Base-by-base conservation (phyloP, 2,888 invertebrate genomes). In the Polydrusus cervinus region DNA sequence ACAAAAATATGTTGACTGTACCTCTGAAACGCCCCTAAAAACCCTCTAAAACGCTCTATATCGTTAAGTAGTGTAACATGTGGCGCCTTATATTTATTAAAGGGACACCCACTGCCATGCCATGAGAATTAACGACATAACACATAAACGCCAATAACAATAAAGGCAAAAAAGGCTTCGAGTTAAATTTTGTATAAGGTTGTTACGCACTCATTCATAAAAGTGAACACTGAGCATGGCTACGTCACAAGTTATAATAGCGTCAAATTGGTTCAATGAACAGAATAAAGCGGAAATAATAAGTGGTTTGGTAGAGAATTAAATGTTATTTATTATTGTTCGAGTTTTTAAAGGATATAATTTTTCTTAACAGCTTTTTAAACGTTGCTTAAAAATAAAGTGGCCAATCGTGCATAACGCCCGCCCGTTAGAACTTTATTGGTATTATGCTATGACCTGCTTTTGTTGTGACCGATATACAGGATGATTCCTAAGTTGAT, bases 241-340 rank as follows among this genome's bases (percentile, higher is more conserved):
- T 55, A 55, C 64, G 53, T 34, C 55, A 30, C 40, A 64, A 71
- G 64, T 64, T 53, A 71, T 71, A 71, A 65, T 45, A 45, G 53
- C 64, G 49, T 30, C 61, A 71, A 71, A 71, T 71, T 71, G 71
- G 64, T 55, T 71, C 65, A 71, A 71, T 51, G 71, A 71, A 71
- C 71, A 71, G 55, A 55, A 64, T 61, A 71, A 64, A 71, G 64
- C 55, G 55, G 55, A 55, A 55, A n/a, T 55, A 55, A 55, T 55
- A 55, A 55, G 55, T 14, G 55, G 55, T 55, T 55, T 55, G 55
- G 34, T 55, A 34, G 34, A 55, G 55, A 55, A 55, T 34, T 55
- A 34, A 30, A 55, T 34, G 55, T 34, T 55, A 34, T 14, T 14
- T 55, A 14, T 9, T 55, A 34, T 55, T 55, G 55, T 55, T n/a